Base-by-base conservation (phyloP, 2,797 vertebrate genomes). In the Ibycter americanus region DNA sequence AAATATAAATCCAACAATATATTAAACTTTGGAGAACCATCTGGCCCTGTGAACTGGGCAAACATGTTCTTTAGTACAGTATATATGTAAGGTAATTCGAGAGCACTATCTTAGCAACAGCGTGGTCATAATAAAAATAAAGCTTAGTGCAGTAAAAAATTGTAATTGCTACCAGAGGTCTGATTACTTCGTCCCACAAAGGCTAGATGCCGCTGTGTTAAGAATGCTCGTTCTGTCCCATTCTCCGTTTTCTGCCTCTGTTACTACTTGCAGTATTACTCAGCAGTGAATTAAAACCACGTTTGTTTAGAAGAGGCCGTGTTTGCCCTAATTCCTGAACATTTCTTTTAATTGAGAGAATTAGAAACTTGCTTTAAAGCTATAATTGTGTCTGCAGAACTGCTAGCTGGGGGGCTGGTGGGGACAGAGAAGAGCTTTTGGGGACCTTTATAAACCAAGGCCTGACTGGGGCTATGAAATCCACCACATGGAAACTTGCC, bases 121-220 rank as follows among this genome's bases (percentile, higher is more conserved):
- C n/a, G 26, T 76, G 68, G 72, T 83, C 54, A 78, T 81, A 85
- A 91, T 65, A 93, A 91, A 92, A 93, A 92, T 71, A 89, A 87
- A 93, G 36, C 67, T 87, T 70, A 59, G 25, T 73, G 67, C 72
- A 61, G 77, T 88, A 87, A 93, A 94, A 92, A 61, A 58, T 18
- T 8, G n/a, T 85, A 89, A 93, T 89, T 85, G 91, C 54, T 93
- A 84, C 80, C 94, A 82, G 88, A 86, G 62, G 56, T 63, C 90
- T 95, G 91, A 40, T 94, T 77, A 21, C 79, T 92, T 90, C 81
- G 44, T 95, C 54, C 87, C 74, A 47, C 11, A 13, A 56, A 86
- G 68, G 54, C 79, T 87, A 32, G 61, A 58, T 68, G 82, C 72
- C 0, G 1, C 21, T 63, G 14, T n/a, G 4, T 81, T 74, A 38